Conservation (phyloP, 2,888 invertebrate genomes). For the Doris montereyensis region DNA sequence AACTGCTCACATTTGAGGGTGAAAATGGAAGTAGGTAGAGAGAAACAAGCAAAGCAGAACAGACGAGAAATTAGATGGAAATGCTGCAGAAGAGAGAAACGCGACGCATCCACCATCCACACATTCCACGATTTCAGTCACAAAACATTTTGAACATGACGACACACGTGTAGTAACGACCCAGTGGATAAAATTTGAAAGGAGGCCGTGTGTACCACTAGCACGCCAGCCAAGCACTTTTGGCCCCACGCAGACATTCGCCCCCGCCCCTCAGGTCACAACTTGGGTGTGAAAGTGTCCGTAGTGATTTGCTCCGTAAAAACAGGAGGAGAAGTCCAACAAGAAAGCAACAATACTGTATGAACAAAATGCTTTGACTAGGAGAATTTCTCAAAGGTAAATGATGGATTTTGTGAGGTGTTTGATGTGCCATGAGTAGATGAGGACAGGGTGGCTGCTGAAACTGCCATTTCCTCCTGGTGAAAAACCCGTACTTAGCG, state of each 20-base stretch:
- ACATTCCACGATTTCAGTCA: too few species aligned
- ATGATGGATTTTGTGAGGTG: constrained; percentile 53
- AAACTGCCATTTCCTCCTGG: neutral
- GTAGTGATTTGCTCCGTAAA: neutral
- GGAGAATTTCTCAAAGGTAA: constrained; percentile 61
- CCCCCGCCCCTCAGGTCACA: constrained; percentile 5
- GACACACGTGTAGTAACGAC: too few species aligned
- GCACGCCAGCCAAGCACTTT: neutral
- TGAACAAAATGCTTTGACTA: constrained; percentile 45
- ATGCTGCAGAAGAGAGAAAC: too few species aligned
- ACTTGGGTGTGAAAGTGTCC: constrained; percentile 2
- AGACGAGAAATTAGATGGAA: too few species aligned
- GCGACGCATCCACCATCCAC: too few species aligned
- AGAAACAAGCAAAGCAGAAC: too few species aligned
- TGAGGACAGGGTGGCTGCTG: constrained; percentile 3
- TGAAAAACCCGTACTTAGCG: constrained; percentile 14
- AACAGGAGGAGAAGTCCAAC: neutral
- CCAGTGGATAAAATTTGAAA: too few species aligned
- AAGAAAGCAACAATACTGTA: constrained; percentile 18
- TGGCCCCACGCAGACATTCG: too few species aligned
- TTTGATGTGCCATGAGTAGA: constrained; percentile 40
- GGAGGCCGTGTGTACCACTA: neutral
- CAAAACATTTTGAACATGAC: too few species aligned
- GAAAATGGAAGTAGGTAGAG: too few species aligned
- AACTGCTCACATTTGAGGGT: too few species aligned